Evolutionary conservation across 1,140 invertebrate genomes (phyloP).

Genomic region (Temnothorax longispinosus): DNA sequence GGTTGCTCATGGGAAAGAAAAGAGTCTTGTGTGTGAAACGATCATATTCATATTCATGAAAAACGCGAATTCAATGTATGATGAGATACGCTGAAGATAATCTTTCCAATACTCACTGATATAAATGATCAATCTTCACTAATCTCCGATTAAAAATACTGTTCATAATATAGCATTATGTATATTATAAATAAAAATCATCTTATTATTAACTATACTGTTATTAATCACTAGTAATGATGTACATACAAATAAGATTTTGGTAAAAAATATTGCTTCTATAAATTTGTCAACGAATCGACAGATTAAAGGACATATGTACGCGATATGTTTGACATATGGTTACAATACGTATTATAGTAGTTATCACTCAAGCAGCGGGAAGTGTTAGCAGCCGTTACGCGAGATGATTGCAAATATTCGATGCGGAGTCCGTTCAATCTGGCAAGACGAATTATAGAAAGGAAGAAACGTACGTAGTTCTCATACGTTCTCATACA

Average conservation of each 20-base stretch:
- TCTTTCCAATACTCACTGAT: conserved; percentile 8
- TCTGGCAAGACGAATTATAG: conserved; percentile 22
- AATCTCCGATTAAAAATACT: not conserved
- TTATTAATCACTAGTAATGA: not conserved
- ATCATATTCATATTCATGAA: conserved; percentile 73
- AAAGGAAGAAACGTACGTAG: not conserved
- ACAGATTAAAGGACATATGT: not conserved
- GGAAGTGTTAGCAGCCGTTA: not conserved
- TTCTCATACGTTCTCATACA: conserved; percentile 10
- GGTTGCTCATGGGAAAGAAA: conserved; percentile 54
- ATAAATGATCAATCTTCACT: not conserved
- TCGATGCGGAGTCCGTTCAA: not conserved
- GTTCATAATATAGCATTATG: not conserved
- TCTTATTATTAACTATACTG: not conserved
- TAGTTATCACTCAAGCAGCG: not conserved
- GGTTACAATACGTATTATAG: not conserved
- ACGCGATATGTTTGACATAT: not conserved
- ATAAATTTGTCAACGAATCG: not conserved
- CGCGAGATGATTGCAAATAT: conserved; percentile 24
- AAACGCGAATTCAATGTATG: conserved; percentile 65
- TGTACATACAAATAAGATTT: not conserved
- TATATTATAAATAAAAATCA: not conserved
- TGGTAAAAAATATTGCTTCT: not conserved
- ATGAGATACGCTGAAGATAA: conserved; percentile 28
- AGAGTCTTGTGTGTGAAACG: conserved; percentile 67